Evolutionary conservation across 2,888 invertebrate genomes (phyloP).

Genomic region (Xestia sexstrigata): DNA sequence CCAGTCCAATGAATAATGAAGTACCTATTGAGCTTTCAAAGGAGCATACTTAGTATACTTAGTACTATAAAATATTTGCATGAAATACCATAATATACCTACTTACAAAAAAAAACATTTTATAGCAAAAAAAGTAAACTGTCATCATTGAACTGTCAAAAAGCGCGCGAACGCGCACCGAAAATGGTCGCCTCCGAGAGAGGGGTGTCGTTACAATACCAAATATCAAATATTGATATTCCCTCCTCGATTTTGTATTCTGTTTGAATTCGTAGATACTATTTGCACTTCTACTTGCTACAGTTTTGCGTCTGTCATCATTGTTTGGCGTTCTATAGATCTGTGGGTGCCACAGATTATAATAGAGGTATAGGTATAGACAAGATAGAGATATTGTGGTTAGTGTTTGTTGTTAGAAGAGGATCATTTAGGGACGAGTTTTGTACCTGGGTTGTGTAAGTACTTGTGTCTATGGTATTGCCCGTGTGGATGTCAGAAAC

Average conservation of each 20-base stretch:
- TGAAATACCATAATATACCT: background rate
- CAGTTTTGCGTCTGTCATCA: conserved; percentile 79
- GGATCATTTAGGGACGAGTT: background rate
- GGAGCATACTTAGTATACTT: too few relatives aligned
- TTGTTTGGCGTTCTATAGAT: conserved; percentile 59
- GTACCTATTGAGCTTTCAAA: background rate
- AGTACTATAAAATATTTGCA: background rate
- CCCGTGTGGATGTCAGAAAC: background rate
- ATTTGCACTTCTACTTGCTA: conserved; percentile 83
- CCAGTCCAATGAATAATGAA: background rate
- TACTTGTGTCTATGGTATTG: background rate
- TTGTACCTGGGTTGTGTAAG: background rate
- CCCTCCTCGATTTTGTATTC: conserved; percentile 86
- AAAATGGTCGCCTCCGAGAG: conserved; percentile 74
- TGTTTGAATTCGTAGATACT: conserved; percentile 88
- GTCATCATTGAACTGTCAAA: conserved; percentile 60
- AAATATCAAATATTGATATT: conserved; percentile 90
- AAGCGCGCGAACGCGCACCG: conserved; percentile 68
- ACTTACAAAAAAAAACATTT: background rate
- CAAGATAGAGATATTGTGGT: background rate
- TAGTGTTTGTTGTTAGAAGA: background rate
- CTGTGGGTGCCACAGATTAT: conserved; percentile 53
- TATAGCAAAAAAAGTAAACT: conserved; percentile 1
- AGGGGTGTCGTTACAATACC: conserved; percentile 86
- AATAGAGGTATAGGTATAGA: conserved; percentile 25